Evolutionary conservation across 2,888 invertebrate genomes (phyloP).

Genomic region (Eugnorisma glareosa): DNA sequence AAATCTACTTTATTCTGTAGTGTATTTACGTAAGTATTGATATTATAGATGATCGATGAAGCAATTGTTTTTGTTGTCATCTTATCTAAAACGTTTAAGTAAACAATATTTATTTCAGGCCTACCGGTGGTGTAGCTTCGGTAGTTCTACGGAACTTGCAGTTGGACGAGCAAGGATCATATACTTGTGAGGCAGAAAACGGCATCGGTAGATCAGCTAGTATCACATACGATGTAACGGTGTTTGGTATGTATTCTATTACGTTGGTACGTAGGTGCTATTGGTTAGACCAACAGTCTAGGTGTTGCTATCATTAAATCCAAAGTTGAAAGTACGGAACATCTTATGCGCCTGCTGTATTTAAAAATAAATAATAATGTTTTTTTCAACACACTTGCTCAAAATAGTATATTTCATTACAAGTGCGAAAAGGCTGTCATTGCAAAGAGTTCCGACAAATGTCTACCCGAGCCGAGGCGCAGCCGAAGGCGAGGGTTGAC

Average conservation of each 20-base stretch:
- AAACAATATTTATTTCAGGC: constrained; percentile 56
- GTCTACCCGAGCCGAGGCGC: no score
- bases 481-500: no score
- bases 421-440: no score
- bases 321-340: neutral
- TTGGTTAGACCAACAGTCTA: neutral
- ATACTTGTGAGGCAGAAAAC: constrained; percentile 75
- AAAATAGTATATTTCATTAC: no score
- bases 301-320: neutral
- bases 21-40: no score
- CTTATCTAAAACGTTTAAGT: neutral
- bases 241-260: constrained; percentile 44
- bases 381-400: no score
- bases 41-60: no score
- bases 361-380: no score
- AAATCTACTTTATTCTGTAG: neutral
- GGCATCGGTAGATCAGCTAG: constrained; percentile 65
- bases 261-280: neutral
- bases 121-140: constrained; percentile 1
- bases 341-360: neutral
- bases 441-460: no score
- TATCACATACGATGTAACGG: constrained; percentile 70
- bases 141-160: constrained; percentile 65
- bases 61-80: no score
- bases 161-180: constrained; percentile 72